Base-by-base conservation (phyloP, 2,113 vertebrate genomes). In the Lepidothrix coronata region DNA sequence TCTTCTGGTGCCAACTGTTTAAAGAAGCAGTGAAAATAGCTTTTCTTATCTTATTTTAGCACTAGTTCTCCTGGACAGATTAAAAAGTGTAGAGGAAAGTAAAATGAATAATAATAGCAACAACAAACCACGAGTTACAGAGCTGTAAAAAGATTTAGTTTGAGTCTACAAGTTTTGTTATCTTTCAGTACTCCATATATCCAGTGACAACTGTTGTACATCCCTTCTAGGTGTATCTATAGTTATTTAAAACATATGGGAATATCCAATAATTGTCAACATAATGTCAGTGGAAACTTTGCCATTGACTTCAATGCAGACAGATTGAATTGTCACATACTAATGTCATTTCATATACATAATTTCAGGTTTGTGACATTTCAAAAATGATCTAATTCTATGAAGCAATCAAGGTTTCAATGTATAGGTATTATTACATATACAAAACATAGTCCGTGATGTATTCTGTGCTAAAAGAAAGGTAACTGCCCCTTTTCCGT, bases 11-110 rank as follows among this genome's bases (percentile, higher is more conserved):
- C 79, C 59, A 86, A 65, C 19, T 84, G 25, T 3, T 70, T 91
- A 73, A 84, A 52, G 35, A 92, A 86, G 3, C 12, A 33, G 13
- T 84, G 63, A 86, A 93, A 95, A 86, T 16, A 54, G 27, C 5
- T 91, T 78, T 95, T 81, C 49, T 93, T 87, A 85, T 89, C 61
- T 59, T 83, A 51, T 73, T 91, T 95, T 74, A 84, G 2, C 39
- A 59, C 43, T 63, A 66, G 20, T 66, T 83, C 31, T 68, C 25
- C 55, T 79, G 33, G 16, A 46, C 25, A 91, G 63, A 84, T 88
- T 66, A 94, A 85, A 73, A 94, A 74, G 9, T 70, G 14, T n/a
- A 51, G 39, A 75, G 27, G 48, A 86, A 91, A 87, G 21, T 12
- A 90, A 91, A 83, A 87, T 67, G 5, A 82, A 55, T 63, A 70